phyloP scores from a whole-genome alignment of 2,797 vertebrate species.

The Decapterus maruadsi region DNA sequence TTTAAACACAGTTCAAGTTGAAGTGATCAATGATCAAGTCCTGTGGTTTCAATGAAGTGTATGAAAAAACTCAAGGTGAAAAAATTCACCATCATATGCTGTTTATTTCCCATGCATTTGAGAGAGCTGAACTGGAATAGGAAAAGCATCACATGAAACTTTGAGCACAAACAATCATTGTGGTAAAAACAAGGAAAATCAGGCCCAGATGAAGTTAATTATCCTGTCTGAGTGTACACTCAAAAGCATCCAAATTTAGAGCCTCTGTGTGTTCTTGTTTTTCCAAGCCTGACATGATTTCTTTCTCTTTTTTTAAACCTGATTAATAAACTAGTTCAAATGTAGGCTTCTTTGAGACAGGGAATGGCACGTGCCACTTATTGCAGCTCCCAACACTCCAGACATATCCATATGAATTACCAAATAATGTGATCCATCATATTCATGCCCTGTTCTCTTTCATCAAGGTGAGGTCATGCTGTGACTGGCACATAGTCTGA shows the following conservation, averaged over 20 bases:
- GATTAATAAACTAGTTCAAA: slow-evolving; percentile 1
- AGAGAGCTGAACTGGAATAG: slow-evolving; percentile 1
- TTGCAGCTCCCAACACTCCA: not conserved
- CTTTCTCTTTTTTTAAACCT: not conserved
- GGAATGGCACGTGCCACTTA: not conserved
- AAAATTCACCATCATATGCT: not conserved
- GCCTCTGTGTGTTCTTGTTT: slow-evolving; percentile 6
- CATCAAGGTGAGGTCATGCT: slow-evolving; percentile 43
- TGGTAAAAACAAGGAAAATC: slow-evolving; percentile 32
- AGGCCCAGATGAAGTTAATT: slow-evolving; percentile 43
- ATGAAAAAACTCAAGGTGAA: not conserved
- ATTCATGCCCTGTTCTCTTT: not conserved
- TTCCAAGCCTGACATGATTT: slow-evolving; percentile 18
- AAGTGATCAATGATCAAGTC: not conserved
- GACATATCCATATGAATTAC: slow-evolving; percentile 24
- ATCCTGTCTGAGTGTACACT: slow-evolving; percentile 39
- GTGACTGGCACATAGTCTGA: slow-evolving; percentile 55
- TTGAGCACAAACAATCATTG: slow-evolving; percentile 29
- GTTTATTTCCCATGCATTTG: slow-evolving; percentile 5
- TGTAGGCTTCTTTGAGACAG: slow-evolving; percentile 12
- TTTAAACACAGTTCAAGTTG: not conserved
- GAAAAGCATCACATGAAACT: slow-evolving; percentile 6
- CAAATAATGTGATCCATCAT: slow-evolving; percentile 39
- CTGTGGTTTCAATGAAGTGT: not conserved
- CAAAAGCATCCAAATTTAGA: slow-evolving; percentile 37